phyloP scores from a whole-genome alignment of 1,140 invertebrate genomes.

The Meteorus sp. region DNA sequence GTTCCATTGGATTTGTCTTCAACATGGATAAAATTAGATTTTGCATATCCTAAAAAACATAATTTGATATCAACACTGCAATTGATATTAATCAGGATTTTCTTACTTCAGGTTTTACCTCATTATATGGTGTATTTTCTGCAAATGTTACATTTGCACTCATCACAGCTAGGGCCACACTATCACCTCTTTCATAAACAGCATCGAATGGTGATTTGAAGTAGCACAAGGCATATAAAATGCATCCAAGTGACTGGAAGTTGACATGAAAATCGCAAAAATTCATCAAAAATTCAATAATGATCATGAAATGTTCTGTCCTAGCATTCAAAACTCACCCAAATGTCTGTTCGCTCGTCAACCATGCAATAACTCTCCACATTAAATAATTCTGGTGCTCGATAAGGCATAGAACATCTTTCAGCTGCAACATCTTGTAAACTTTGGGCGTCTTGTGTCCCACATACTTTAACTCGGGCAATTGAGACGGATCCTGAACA shows the following conservation, averaged over 20 bases:
- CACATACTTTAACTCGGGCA: slow-evolving; percentile 75
- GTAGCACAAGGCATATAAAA: slow-evolving; percentile 83
- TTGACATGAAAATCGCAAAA: slow-evolving; percentile 42
- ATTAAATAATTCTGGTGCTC: slow-evolving; percentile 86
- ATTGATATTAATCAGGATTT: neutral
- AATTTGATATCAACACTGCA: slow-evolving; percentile 25
- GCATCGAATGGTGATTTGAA: slow-evolving; percentile 85
- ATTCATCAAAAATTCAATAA: slow-evolving; percentile 14
- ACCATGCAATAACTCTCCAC: slow-evolving; percentile 79
- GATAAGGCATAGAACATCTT: slow-evolving; percentile 84
- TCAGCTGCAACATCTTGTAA: slow-evolving; percentile 83
- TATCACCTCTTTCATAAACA: slow-evolving; percentile 84
- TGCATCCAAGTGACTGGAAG: slow-evolving; percentile 79
- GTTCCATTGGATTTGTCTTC: slow-evolving; percentile 73
- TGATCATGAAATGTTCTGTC: slow-evolving; percentile 1
- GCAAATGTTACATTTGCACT: slow-evolving; percentile 78
- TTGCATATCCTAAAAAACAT: slow-evolving; percentile 66
- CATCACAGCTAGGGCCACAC: slow-evolving; percentile 82
- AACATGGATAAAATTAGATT: slow-evolving; percentile 73
- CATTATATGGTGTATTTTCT: slow-evolving; percentile 67
- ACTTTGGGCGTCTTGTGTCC: slow-evolving; percentile 70
- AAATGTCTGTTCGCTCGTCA: slow-evolving; percentile 85
- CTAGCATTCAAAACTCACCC: slow-evolving; percentile 63
- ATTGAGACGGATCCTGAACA: slow-evolving; percentile 72
- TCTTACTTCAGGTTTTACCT: slow-evolving; percentile 53